A percentile compares a stretch with the other conserved stretches of the same genome.
Conservation (phyloP, 2,113 vertebrate genomes). For the Aspidoscelis tigris region DNA sequence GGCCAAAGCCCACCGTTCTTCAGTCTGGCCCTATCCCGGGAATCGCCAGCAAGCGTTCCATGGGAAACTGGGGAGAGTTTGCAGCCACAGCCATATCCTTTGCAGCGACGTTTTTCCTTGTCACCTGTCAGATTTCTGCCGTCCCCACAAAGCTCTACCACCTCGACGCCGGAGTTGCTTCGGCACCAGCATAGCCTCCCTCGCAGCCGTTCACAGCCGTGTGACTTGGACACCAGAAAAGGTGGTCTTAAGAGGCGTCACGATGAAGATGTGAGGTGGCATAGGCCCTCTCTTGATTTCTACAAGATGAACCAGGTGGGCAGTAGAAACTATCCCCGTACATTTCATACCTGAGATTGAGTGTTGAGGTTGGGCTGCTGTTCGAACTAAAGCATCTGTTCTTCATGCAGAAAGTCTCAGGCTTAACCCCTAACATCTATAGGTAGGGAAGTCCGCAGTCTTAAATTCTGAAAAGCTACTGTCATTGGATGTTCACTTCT, state of each 20-base stretch:
- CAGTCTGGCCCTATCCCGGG: constrained; percentile 81
- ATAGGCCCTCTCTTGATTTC: constrained; percentile 81
- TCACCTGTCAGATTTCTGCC: constrained; percentile 83
- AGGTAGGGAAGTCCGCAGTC: too few species aligned
- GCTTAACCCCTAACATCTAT: too few species aligned
- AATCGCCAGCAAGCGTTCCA: constrained; percentile 76
- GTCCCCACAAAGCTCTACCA: constrained; percentile 82
- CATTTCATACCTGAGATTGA: too few species aligned
- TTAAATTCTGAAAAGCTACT: too few species aligned
- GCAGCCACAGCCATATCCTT: constrained; percentile 71
- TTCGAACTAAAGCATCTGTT: too few species aligned
- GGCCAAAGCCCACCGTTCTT: constrained; percentile 81
- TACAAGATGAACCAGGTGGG: constrained; percentile 85
- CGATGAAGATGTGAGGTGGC: constrained; percentile 78
- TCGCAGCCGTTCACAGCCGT: constrained; percentile 88
- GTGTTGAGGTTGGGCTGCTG: too few species aligned
- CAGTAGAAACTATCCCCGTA: not conserved
- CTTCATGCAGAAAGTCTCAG: too few species aligned
- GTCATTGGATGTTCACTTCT: not conserved
- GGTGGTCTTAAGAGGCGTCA: constrained; percentile 84
- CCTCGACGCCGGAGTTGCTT: constrained; percentile 73
- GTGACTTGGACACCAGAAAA: constrained; percentile 83
- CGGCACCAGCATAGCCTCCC: constrained; percentile 75
- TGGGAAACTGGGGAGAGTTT: constrained; percentile 77
- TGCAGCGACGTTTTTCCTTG: constrained; percentile 86